These are phyloP conservation scores for Oreochromis aureus DNA, from an alignment of 2,113 vertebrate species.

Conservation along the genomic window DNA sequence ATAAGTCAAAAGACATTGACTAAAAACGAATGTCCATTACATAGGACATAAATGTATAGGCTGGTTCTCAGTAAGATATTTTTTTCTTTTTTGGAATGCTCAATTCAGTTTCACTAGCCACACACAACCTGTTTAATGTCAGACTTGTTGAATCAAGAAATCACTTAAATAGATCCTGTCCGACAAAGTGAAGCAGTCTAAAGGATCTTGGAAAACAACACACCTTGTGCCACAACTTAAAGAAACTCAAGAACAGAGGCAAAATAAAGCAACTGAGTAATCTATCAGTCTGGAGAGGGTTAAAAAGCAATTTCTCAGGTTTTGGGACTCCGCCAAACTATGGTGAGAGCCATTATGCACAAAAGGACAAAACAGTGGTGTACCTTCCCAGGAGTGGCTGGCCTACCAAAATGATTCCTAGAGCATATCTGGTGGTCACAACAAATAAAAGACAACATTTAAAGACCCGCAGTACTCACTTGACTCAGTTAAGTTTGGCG, in stretches of 20 bases:
- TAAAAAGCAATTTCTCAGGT: neutral
- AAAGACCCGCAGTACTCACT: neutral
- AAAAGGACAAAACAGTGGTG: neutral
- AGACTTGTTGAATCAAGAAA: neutral
- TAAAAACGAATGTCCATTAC: neutral
- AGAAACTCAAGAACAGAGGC: neutral
- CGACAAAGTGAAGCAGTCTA: no score
- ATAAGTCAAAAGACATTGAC: neutral
- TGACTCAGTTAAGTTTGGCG: neutral
- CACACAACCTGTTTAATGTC: neutral
- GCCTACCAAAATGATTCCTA: neutral
- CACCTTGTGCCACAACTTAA: neutral
- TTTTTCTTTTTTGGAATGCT: neutral
- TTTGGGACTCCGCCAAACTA: neutral
- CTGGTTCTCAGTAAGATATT: neutral
- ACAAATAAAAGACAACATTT: neutral
- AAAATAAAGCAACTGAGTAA: neutral
- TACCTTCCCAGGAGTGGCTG: neutral
- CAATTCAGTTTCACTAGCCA: neutral
- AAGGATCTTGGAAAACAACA: no score
- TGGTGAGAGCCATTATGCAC: neutral
- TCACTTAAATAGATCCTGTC: no score
- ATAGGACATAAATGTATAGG: neutral
- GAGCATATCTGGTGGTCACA: neutral
- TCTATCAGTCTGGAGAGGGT: neutral